A percentile compares a stretch with the other conserved stretches of the same genome.
phyloP scores from a whole-genome alignment of 2,797 vertebrate genomes.

The Phoeniculus purpureus region DNA sequence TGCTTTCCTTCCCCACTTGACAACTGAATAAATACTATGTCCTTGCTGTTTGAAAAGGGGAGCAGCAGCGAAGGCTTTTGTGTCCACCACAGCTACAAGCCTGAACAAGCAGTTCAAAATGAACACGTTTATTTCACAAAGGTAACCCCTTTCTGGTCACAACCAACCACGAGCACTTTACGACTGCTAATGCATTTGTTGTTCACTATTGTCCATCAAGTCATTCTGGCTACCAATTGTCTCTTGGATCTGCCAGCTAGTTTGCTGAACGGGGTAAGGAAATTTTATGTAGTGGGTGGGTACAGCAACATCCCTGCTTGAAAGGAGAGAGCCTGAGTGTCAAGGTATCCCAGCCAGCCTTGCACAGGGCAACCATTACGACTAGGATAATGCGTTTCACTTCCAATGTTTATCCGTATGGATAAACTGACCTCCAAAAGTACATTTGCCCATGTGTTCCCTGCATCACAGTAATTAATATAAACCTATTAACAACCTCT shows the following conservation, averaged over 20 bases:
- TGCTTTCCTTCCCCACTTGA: conserved; percentile 67
- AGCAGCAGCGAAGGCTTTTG: neutral
- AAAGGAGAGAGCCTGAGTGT: neutral
- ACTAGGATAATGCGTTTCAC: too few species aligned
- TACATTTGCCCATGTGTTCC: conserved; percentile 45
- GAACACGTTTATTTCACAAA: conserved; percentile 44
- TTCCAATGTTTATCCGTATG: conserved; percentile 2
- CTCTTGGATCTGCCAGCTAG: neutral
- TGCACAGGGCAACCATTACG: neutral
- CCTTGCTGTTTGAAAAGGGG: conserved; percentile 47
- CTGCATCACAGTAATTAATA: conserved; percentile 66
- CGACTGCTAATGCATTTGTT: conserved; percentile 22
- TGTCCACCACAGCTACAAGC: conserved; percentile 43
- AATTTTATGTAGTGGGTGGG: neutral
- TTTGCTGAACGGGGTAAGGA: neutral
- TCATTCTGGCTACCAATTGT: neutral
- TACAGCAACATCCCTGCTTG: neutral
- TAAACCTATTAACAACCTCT: conserved; percentile 61
- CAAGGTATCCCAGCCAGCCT: neutral
- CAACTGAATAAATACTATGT: conserved; percentile 73
- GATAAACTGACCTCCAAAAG: conserved; percentile 43
- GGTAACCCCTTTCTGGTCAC: conserved; percentile 33
- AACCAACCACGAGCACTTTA: neutral
- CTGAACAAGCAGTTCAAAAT: conserved; percentile 35
- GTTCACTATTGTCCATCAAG: conserved; percentile 22